Evolutionary conservation across 2,797 vertebrate genomes (phyloP).

Genomic region (Melanotaenia boesemani): DNA sequence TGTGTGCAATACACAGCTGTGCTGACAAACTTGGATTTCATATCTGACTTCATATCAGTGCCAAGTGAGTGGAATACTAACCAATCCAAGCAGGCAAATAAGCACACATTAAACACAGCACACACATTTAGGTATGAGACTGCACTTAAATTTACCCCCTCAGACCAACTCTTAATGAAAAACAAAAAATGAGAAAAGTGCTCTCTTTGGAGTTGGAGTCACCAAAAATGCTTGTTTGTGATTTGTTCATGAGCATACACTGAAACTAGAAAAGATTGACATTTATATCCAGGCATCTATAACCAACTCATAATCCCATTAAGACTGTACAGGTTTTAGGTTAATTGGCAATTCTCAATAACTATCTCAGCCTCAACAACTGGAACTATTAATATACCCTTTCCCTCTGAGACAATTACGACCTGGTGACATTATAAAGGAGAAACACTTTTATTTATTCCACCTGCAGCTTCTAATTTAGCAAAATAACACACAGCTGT

Average conservation of each 20-base stretch:
- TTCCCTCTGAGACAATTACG: constrained; percentile 25
- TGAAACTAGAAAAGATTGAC: background rate
- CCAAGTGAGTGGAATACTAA: background rate
- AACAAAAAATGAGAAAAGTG: background rate
- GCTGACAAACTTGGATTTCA: background rate
- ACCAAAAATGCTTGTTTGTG: background rate
- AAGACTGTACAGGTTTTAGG: background rate
- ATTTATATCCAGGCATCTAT: background rate
- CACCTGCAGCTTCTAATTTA: constrained; percentile 23
- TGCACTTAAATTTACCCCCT: background rate
- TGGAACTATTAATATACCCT: constrained; percentile 3
- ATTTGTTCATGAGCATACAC: background rate
- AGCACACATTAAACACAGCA: background rate
- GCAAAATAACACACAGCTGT: constrained; percentile 13
- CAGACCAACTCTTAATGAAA: background rate
- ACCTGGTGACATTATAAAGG: constrained; percentile 21
- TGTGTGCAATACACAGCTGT: background rate
- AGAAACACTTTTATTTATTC: constrained; percentile 24
- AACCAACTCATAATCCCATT: background rate
- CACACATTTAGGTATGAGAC: background rate
- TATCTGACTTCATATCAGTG: background rate
- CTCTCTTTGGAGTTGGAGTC: background rate
- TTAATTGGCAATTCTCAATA: constrained; percentile 1
- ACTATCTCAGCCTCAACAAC: constrained; percentile 1
- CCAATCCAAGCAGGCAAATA: background rate